Conservation (phyloP, 2,113 vertebrate genomes). For the Otis tarda region DNA sequence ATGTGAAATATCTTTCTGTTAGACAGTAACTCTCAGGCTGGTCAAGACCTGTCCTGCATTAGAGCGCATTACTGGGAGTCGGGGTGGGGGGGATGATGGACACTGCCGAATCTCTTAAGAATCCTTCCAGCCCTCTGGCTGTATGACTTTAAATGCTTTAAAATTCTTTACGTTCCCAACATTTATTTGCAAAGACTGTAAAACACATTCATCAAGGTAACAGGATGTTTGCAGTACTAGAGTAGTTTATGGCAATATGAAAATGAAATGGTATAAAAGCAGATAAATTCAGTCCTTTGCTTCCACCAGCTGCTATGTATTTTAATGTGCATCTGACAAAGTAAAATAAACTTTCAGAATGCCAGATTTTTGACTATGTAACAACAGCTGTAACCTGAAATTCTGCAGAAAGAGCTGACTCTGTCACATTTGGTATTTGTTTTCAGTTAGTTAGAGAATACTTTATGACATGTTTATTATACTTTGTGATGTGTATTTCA, state of each 20-base stretch:
- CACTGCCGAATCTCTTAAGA: neutral
- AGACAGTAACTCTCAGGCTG: neutral
- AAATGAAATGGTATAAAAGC: neutral
- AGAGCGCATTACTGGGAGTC: fast-evolving
- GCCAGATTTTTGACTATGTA: neutral
- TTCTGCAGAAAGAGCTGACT: neutral
- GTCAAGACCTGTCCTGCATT: neutral
- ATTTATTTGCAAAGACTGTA: neutral
- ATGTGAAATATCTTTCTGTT: neutral
- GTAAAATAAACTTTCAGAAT: neutral
- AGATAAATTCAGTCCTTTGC: neutral
- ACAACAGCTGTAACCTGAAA: neutral
- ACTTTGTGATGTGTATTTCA: neutral
- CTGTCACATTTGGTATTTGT: neutral
- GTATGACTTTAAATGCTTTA: neutral
- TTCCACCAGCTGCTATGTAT: neutral
- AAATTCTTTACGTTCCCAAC: neutral
- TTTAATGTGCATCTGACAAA: neutral
- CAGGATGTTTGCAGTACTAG: neutral
- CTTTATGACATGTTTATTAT: neutral
- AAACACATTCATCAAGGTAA: neutral
- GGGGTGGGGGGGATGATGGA: neutral
- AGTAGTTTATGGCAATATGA: neutral
- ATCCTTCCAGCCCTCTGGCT: neutral
- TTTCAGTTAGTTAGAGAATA: neutral